phyloP scores from a whole-genome alignment of 1,140 invertebrate species.

The Atta colombica region DNA sequence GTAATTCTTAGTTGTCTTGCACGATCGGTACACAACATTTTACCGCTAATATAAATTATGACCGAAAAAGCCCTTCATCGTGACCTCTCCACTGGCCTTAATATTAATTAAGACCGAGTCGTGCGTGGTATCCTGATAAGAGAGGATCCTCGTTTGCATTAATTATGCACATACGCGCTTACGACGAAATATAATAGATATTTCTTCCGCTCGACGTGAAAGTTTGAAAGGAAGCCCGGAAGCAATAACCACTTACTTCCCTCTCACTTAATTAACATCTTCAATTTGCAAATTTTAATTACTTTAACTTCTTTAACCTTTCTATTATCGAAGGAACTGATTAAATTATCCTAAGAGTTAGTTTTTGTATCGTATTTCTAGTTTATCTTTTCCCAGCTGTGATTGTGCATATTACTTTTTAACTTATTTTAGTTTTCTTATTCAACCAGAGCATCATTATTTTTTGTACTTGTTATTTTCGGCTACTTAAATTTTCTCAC shows the following conservation, averaged over 20 bases:
- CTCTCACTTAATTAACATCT: constrained; percentile 31
- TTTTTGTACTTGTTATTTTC: background rate
- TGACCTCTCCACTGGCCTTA: constrained; percentile 7
- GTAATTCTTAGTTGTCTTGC: constrained; percentile 22
- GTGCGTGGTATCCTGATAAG: constrained; percentile 56
- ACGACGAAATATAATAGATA: constrained; percentile 50
- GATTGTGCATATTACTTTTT: background rate
- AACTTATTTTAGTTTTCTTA: background rate
- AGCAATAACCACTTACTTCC: constrained; percentile 32
- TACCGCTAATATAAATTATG: constrained; percentile 6
- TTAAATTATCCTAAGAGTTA: constrained; percentile 15
- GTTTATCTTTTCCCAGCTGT: background rate
- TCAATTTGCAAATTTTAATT: constrained; percentile 48
- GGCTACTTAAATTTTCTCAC: background rate
- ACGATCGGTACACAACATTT: background rate
- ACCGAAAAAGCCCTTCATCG: constrained; percentile 38
- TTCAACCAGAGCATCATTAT: background rate
- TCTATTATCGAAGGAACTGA: background rate
- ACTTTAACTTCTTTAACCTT: background rate
- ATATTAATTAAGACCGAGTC: constrained; percentile 59
- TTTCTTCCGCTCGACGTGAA: constrained; percentile 21
- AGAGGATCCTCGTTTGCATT: constrained; percentile 54
- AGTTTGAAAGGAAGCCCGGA: constrained; percentile 4
- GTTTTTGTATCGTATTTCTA: background rate
- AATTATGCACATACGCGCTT: constrained; percentile 50